These are phyloP conservation scores for Bubalus kerabau DNA, from an alignment of 2,113 vertebrate species.

Conservation along the genomic window DNA sequence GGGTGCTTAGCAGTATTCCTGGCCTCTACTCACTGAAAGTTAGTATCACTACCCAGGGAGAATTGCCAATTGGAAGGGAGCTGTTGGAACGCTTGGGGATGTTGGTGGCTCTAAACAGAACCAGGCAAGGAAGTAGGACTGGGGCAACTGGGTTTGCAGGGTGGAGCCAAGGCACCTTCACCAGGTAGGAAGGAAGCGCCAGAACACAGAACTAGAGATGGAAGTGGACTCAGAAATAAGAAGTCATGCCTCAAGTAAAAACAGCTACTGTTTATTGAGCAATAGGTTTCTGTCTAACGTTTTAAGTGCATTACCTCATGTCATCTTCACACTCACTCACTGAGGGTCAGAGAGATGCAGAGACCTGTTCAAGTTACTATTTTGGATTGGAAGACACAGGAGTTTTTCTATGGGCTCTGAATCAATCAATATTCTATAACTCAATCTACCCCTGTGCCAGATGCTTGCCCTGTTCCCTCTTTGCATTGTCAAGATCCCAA, in stretches of 20 bases:
- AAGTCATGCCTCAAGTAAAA: not conserved
- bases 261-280: not conserved
- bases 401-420: not conserved
- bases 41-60: not conserved
- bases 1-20: too few relatives aligned
- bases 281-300: not conserved
- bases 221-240: not conserved
- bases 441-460: accelerated
- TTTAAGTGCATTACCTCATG: not conserved
- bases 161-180: not conserved
- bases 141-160: accelerated
- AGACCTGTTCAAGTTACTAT: not conserved
- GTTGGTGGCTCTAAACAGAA: not conserved
- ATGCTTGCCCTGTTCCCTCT: accelerated
- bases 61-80: too few relatives aligned
- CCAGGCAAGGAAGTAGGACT: accelerated
- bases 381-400: not conserved
- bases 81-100: not conserved
- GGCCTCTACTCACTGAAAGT: not conserved
- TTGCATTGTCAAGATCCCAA: not conserved
- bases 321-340: not conserved
- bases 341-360: not conserved
- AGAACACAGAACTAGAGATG: not conserved
- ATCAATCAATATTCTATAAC: not conserved
- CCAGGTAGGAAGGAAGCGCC: not conserved